A percentile compares a stretch with the other conserved stretches of the same genome.
phyloP scores from a whole-genome alignment of 92 coral and sea anemone genomes.

The Epizoanthus scotinus region DNA sequence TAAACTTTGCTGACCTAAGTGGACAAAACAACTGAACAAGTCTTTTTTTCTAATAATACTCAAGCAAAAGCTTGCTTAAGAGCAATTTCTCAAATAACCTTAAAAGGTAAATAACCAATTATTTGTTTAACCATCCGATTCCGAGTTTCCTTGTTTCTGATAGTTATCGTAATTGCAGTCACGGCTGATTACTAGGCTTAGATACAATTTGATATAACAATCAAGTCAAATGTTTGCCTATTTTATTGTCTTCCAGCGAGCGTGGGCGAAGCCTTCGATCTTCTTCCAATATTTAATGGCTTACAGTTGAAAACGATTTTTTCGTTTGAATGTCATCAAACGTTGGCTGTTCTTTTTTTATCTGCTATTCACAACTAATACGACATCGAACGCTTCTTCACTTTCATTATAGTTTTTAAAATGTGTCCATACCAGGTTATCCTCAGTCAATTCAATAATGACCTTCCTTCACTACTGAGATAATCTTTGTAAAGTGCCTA shows the following conservation, averaged over 20 bases:
- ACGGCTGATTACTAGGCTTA: conserved; percentile 2
- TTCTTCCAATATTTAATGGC: no score
- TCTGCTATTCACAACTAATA: no score
- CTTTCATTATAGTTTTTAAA: no score
- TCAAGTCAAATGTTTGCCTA: background rate
- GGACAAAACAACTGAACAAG: background rate
- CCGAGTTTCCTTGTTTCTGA: conserved; percentile 14
- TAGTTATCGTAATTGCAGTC: conserved; percentile 1
- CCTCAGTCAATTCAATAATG: no score
- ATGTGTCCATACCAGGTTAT: no score
- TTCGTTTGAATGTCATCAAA: no score
- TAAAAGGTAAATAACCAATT: background rate
- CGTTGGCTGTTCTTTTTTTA: no score
- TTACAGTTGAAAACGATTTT: no score
- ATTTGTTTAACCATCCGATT: conserved; percentile 10
- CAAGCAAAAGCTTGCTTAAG: background rate
- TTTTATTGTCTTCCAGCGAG: background rate
- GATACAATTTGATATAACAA: background rate
- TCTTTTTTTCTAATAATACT: background rate
- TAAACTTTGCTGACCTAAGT: background rate
- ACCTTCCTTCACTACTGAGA: no score
- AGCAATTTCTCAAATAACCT: background rate
- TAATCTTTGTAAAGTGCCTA: no score
- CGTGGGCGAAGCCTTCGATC: no score
- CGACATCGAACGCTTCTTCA: no score